Base-by-base conservation (phyloP, 2,888 invertebrate species). In the Criorhina ranunculi region DNA sequence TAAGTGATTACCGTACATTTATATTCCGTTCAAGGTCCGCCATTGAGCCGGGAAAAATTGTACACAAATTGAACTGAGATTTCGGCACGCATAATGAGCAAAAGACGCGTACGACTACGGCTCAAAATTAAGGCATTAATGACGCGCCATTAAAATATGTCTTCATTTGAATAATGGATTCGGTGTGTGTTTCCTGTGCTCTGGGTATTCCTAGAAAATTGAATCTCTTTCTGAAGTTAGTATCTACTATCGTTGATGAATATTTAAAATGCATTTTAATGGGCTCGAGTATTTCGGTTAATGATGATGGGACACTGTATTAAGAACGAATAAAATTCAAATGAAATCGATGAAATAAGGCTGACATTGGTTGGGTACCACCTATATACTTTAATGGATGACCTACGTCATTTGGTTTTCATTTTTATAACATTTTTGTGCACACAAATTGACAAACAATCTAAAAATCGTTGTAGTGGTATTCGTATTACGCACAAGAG, bases 191-290 rank as follows among this genome's bases (percentile, higher is more conserved):
- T 19, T 17, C n/a, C 11, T 17, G 7, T 24, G 24, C 24, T n/a
- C n/a, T 9, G n/a, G n/a, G 9, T 17, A 5, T 17, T 8, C 15
- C 15, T 15, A 11, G 9, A 0, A 33, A 55, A 55, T 24, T 49
- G 2, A 24, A 24, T 49, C n/a, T 29, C 2, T 4, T 8, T 19
- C n/a, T 24, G 11, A 49, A 29, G n/a, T 29, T 29, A n/a, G n/a
- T n/a, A 24, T 24, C n/a, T n/a, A 11, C 2, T n/a, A 9, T 0
- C 11, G 24, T 24, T 49, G 24, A 49, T 49, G 29, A 49, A 24
- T 49, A 49, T 46, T 29, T 49, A 49, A 49, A 49, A 29, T 11
- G 24, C 29, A 29, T 49, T 49, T 24, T 1, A n/a, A 29, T 24
- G 1, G 49, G 9, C 24, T 49, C 24, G n/a, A 3, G 46, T 19